Conservation (phyloP, 2,113 vertebrate species). For the Carassius carassius region DNA sequence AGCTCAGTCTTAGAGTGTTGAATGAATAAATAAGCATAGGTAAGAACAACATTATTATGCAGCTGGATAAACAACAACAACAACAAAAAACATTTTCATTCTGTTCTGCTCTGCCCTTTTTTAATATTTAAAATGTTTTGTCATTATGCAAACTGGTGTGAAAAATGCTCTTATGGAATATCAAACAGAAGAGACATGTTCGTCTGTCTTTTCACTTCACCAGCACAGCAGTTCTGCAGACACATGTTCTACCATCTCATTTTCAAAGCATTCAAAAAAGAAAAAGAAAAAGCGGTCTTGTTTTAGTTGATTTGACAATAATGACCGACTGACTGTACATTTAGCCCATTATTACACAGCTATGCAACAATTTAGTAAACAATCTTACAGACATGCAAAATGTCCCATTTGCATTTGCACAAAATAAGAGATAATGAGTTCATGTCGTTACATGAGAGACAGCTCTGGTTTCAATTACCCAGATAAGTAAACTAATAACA, state of each 20-base stretch:
- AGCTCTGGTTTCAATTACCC: too few relatives aligned
- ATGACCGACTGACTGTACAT: not conserved
- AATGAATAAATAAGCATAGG: conserved; percentile 30
- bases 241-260: not conserved
- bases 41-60: not conserved
- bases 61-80: not conserved
- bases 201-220: not conserved
- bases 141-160: conserved; percentile 13
- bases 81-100: not conserved
- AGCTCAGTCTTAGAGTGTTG: not conserved
- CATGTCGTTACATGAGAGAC: too few relatives aligned
- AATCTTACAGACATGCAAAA: too few relatives aligned
- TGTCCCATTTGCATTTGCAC: too few relatives aligned
- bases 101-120: not conserved
- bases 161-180: not conserved
- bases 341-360: too few relatives aligned
- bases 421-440: too few relatives aligned
- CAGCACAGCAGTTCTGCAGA: not conserved
- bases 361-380: too few relatives aligned
- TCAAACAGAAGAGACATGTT: not conserved
- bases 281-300: not conserved
- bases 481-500: too few relatives aligned
- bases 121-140: not conserved
- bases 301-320: too few relatives aligned
- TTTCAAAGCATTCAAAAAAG: too few relatives aligned